phyloP scores from a whole-genome alignment of 2,113 vertebrate genomes.

The Lucifuga dentata region DNA sequence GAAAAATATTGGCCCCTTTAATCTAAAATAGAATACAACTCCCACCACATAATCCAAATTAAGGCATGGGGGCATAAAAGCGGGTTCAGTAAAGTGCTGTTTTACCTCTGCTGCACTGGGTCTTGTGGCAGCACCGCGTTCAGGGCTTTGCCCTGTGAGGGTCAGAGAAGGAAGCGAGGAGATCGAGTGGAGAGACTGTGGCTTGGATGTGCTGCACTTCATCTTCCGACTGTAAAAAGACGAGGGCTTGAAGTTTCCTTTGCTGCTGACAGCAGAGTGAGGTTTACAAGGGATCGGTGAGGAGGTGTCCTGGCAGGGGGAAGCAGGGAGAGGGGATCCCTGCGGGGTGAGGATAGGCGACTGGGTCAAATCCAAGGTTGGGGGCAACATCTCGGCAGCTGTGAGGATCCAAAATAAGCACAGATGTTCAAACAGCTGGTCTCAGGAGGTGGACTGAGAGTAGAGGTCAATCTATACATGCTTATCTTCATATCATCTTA shows the following conservation, averaged over 20 bases:
- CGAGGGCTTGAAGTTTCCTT: conserved; percentile 33
- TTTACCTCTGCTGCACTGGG: conserved; percentile 44
- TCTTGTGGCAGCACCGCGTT: conserved; percentile 5
- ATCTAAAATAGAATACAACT: too few species aligned
- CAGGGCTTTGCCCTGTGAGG: conserved; percentile 16
- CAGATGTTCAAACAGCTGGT: conserved; percentile 78
- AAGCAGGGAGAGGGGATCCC: conserved; percentile 63
- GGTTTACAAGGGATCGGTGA: conserved; percentile 58
- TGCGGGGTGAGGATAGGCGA: conserved; percentile 71
- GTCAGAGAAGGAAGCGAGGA: conserved; percentile 20
- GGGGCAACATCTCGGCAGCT: conserved; percentile 69
- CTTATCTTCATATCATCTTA: conserved; percentile 53
- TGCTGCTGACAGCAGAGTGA: conserved; percentile 46
- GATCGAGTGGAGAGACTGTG: conserved; percentile 21
- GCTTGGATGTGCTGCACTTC: conserved; percentile 34
- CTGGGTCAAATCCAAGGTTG: conserved; percentile 46
- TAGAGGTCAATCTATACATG: conserved; percentile 60
- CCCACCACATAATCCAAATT: too few species aligned
- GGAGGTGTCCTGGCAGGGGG: conserved; percentile 60
- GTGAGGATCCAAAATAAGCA: conserved; percentile 66
- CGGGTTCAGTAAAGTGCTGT: conserved; percentile 13
- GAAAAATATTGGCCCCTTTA: too few species aligned
- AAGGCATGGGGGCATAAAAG: too few species aligned
- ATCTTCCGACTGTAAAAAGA: conserved; percentile 53
- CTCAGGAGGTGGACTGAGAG: conserved; percentile 43